Base-by-base conservation (phyloP, 2,797 vertebrate species). In the Betta splendens region DNA sequence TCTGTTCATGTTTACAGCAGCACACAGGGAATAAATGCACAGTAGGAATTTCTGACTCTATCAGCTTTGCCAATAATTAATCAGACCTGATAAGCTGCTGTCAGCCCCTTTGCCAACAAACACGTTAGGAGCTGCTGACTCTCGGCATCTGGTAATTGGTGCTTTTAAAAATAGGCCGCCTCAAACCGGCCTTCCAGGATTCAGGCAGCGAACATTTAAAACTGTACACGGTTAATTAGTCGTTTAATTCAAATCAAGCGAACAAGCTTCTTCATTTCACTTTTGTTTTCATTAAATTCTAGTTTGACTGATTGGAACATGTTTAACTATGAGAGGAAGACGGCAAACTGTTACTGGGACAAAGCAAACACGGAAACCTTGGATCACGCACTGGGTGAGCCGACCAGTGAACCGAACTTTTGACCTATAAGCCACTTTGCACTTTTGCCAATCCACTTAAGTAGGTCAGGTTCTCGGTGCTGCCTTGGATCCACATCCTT, bases 1-100 rank as follows among this genome's bases (percentile, higher is more conserved):
- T 44, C 26, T 25, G 4, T 31, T 7, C n/a, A 16, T 48, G 23
- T 53, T 51, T 40, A 33, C 29, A 22, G 15, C 12, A 29, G 12
- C 5, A 16, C 29, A 23, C 15, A 4, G 21, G 4, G 25, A 43
- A 50, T 26, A 26, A 51, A 38, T 25, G 17, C 29, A n/a, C n/a
- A n/a, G n/a, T 49, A 22, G 22, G 68, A n/a, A 35, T 35, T 23
- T 67, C 60, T 49, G 18, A 42, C 40, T 15, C 23, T 23, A 13
- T 55, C 35, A 33, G 23, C 56, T 12, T 45, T 32, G 29, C 33
- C 37, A 40, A 36, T 32, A 53, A 44, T 48, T 40, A 72, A 69
- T 75, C 51, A 43, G 54, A 40, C 25, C 28, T 59, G 67, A 69
- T 74, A 63, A 80, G 60, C 53, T 31, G 50, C 51, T 57, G 43